Percentiles rank a stretch among this genome's conserved stretches.
phyloP scores from a whole-genome alignment of 1,140 invertebrate species.

The Dreissena polymorpha region DNA sequence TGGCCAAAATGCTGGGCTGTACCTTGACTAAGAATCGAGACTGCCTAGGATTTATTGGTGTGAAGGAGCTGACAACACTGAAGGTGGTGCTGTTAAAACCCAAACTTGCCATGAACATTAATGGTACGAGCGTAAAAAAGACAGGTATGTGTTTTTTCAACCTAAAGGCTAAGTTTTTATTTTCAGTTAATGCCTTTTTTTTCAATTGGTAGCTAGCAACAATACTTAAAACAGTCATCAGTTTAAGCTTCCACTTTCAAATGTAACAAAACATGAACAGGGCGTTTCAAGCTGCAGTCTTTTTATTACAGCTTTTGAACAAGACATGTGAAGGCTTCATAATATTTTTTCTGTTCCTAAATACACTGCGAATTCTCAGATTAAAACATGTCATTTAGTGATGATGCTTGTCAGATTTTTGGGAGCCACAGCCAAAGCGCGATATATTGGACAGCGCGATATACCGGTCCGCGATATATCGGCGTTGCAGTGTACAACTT shows the following conservation, averaged over 20 bases:
- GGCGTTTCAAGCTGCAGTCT: too few species aligned
- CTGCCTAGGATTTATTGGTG: constrained; percentile 46
- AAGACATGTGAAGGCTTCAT: too few species aligned
- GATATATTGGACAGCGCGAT: too few species aligned
- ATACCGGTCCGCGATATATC: too few species aligned
- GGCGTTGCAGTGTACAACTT: too few species aligned
- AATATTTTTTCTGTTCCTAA: too few species aligned
- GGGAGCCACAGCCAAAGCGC: too few species aligned
- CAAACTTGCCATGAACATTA: constrained; percentile 62
- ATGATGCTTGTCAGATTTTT: too few species aligned
- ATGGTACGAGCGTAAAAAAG: constrained; percentile 61
- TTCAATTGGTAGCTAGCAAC: background rate
- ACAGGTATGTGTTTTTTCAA: constrained; percentile 51
- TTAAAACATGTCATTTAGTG: too few species aligned
- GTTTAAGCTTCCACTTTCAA: background rate
- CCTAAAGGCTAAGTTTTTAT: background rate
- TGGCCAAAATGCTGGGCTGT: constrained; percentile 33
- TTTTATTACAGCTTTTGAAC: too few species aligned
- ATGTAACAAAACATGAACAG: too few species aligned
- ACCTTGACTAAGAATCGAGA: constrained; percentile 39
- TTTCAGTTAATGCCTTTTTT: background rate
- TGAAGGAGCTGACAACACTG: constrained; percentile 19
- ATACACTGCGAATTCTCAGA: too few species aligned
- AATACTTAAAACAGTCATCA: background rate
- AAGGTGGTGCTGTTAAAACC: constrained; percentile 58